Conservation (phyloP, 2,113 vertebrate genomes). For the Grus americana region DNA sequence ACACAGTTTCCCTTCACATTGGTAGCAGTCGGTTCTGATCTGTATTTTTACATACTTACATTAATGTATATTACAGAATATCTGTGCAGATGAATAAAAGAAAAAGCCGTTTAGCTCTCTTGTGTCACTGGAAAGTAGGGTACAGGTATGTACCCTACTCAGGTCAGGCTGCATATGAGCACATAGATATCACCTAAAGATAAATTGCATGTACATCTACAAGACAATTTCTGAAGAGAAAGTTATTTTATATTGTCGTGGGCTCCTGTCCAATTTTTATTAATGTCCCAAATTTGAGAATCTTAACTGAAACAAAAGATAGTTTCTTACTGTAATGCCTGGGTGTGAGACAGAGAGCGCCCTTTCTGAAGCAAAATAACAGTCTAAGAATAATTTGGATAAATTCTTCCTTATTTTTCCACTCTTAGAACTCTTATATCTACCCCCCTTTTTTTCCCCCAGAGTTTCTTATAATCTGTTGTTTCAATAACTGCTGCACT, state of each 20-base stretch:
- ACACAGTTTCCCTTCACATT: background rate
- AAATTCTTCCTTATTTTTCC: background rate
- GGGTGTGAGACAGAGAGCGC: accelerated
- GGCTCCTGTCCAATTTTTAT: background rate
- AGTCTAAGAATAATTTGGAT: background rate
- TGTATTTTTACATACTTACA: background rate
- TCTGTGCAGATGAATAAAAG: background rate
- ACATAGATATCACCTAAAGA: background rate
- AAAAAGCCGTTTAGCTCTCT: background rate
- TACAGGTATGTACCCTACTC: background rate
- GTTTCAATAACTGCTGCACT: background rate
- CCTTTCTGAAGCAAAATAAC: background rate
- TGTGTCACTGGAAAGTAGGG: background rate
- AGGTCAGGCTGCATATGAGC: background rate
- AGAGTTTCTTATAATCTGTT: background rate
- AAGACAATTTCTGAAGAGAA: background rate
- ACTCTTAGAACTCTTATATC: background rate
- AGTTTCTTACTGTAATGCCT: background rate
- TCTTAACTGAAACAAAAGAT: background rate
- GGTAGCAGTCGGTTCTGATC: background rate
- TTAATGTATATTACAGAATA: background rate
- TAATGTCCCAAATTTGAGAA: background rate
- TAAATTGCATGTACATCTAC: background rate
- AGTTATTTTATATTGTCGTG: background rate
- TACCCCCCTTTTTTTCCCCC: background rate